Conservation (phyloP, 2,113 vertebrate species). For the Burhinus bistriatus region DNA sequence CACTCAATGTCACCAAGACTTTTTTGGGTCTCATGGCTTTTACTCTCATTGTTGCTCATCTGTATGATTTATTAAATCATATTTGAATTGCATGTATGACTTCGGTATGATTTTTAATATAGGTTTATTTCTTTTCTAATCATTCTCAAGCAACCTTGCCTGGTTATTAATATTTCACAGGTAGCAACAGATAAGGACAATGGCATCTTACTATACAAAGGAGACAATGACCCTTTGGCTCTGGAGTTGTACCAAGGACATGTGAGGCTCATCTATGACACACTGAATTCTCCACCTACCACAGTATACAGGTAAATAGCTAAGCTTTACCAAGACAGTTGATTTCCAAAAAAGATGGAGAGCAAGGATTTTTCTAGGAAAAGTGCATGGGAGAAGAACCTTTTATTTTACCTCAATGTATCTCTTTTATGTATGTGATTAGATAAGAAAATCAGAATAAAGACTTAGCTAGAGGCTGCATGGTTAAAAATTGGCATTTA, state of each 20-base stretch:
- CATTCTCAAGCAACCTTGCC: neutral
- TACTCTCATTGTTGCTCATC: neutral
- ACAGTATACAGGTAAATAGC: constrained; percentile 89
- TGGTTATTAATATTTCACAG: constrained; percentile 67
- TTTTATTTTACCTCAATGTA: neutral
- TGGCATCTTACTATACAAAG: constrained; percentile 91
- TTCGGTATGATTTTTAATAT: neutral
- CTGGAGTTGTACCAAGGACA: constrained; percentile 97
- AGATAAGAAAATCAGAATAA: neutral
- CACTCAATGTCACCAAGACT: neutral
- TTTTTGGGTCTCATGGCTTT: neutral
- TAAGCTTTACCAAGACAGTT: neutral
- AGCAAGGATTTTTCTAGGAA: neutral
- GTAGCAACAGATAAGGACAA: constrained; percentile 96
- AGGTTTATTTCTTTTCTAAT: neutral
- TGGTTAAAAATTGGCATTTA: neutral
- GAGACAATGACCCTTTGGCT: constrained; percentile 92
- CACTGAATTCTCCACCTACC: constrained; percentile 87
- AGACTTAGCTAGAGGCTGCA: neutral
- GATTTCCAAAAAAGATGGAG: neutral
- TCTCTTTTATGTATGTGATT: neutral
- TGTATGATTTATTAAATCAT: neutral
- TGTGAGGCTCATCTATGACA: constrained; percentile 92
- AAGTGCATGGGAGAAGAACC: neutral
- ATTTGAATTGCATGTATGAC: neutral